These are phyloP conservation scores for Scaptomyza caliginosa DNA, from an alignment of 2,888 invertebrate species.

Conservation along the genomic window DNA sequence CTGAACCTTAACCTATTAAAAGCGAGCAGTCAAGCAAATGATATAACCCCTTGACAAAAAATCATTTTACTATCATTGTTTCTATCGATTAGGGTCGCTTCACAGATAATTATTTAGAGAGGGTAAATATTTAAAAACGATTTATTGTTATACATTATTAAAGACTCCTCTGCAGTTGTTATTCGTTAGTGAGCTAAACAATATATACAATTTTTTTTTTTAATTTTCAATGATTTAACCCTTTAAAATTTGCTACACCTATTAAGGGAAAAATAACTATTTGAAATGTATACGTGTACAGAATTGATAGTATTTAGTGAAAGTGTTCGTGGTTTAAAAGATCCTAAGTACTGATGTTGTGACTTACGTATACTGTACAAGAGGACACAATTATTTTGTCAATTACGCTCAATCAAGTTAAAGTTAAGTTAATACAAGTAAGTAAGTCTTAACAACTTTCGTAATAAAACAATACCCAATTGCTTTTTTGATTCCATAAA, in stretches of 20 bases:
- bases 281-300: too few relatives aligned
- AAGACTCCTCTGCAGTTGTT: neutral
- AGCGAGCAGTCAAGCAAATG: conserved; percentile 38
- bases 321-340: too few relatives aligned
- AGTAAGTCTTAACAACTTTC: too few relatives aligned
- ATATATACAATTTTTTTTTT: neutral
- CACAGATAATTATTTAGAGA: conserved; percentile 22
- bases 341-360: too few relatives aligned
- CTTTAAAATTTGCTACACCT: neutral
- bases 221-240: neutral
- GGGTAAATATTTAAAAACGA: conserved; percentile 6
- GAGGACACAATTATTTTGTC: too few relatives aligned
- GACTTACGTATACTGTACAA: too few relatives aligned
- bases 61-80: conserved; percentile 31
- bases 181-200: neutral
- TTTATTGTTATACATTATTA: conserved; percentile 8
- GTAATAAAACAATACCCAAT: too few relatives aligned
- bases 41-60: conserved; percentile 38
- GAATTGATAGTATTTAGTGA: too few relatives aligned
- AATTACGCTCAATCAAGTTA: too few relatives aligned
- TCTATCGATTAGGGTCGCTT: conserved; percentile 22
- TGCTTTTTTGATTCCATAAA: too few relatives aligned
- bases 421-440: too few relatives aligned
- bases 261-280: neutral
- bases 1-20: conserved; percentile 40